phyloP scores from a whole-genome alignment of 2,113 vertebrate species.

The Phylloscopus whistleri region DNA sequence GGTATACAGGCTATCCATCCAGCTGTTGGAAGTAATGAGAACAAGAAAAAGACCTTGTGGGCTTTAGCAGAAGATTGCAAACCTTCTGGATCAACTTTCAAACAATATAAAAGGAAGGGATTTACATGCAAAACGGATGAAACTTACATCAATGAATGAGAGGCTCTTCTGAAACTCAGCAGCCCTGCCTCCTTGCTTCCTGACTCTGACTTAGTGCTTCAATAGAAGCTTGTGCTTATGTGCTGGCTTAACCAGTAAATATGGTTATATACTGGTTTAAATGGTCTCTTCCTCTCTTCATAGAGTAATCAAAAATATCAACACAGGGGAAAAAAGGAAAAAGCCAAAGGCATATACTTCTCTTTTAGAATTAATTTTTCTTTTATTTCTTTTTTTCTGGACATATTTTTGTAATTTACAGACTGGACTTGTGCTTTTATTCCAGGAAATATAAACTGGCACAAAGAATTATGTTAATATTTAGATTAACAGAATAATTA shows the following conservation, averaged over 20 bases:
- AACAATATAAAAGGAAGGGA: neutral
- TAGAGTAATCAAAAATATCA: neutral
- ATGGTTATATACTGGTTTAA: neutral
- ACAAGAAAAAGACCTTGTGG: slow-evolving; percentile 13
- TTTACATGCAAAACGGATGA: neutral
- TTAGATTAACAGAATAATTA: neutral
- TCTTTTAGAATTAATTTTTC: neutral
- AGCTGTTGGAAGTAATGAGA: slow-evolving; percentile 33
- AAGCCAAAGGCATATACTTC: neutral
- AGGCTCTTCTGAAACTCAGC: neutral
- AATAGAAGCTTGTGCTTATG: neutral
- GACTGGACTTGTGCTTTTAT: neutral
- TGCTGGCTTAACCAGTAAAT: neutral
- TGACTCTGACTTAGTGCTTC: neutral
- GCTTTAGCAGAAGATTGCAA: neutral
- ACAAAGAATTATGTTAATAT: neutral
- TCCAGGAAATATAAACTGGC: neutral
- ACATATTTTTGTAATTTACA: neutral
- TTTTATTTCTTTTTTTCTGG: too few species aligned
- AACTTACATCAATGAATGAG: neutral
- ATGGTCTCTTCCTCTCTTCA: neutral
- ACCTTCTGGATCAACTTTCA: neutral
- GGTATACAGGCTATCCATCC: slow-evolving; percentile 28
- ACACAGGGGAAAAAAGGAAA: neutral
- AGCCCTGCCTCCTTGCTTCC: neutral